Evolutionary conservation across 2,888 invertebrate genomes (phyloP).

Genomic region (Bimastos eiseni): DNA sequence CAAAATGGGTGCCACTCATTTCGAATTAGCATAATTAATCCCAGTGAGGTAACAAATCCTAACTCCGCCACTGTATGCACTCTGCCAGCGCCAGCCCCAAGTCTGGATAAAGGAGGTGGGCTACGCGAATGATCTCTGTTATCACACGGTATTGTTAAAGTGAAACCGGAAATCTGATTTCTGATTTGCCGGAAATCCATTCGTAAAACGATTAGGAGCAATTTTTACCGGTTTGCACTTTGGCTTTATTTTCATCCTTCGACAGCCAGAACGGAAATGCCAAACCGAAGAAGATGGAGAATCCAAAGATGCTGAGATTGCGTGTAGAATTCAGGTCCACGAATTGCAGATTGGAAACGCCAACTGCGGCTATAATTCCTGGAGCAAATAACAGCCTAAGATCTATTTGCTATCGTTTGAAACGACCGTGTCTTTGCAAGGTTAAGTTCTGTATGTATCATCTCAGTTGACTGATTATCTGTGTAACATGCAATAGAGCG

Average conservation of each 20-base stretch:
- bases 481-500: neutral
- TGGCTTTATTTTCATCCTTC: slow-evolving; percentile 46
- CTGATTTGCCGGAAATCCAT: neutral
- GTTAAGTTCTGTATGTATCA: neutral
- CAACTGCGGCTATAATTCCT: slow-evolving; percentile 58
- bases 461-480: neutral
- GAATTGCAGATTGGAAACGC: slow-evolving; percentile 56
- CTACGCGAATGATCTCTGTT: too few species aligned
- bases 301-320: slow-evolving; percentile 85
- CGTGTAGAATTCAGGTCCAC: slow-evolving; percentile 81
- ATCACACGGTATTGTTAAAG: too few species aligned
- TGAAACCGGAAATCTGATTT: too few species aligned
- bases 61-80: too few species aligned
- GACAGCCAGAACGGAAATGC: slow-evolving; percentile 58
- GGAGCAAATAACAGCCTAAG: slow-evolving; percentile 24
- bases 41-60: too few species aligned
- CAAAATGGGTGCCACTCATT: neutral
- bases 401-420: neutral
- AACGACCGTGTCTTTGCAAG: neutral
- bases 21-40: neutral
- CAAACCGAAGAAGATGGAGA: slow-evolving; percentile 83
- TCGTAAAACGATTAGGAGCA: neutral
- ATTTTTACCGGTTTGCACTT: slow-evolving; percentile 47
- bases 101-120: too few species aligned
- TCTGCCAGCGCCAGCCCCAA: too few species aligned